Percentiles rank a stretch among this genome's conserved stretches.
These are phyloP conservation scores for Bovichtus diacanthus DNA, from an alignment of 2,797 vertebrate genomes.

Conservation along the genomic window DNA sequence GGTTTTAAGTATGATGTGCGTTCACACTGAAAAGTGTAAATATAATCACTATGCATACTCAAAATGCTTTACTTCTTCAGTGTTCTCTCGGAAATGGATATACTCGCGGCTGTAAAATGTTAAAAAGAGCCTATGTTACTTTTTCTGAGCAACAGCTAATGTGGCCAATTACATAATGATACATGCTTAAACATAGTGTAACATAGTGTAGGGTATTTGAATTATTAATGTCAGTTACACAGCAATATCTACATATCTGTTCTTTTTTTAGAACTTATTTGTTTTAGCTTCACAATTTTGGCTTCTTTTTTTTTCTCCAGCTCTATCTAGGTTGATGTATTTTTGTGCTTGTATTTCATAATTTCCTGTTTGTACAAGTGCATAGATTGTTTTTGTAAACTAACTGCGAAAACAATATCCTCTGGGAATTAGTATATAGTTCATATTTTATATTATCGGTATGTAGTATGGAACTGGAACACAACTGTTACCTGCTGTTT, in stretches of 20 bases:
- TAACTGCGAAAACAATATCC: background rate
- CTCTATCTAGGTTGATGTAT: background rate
- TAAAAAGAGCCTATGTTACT: too few species aligned
- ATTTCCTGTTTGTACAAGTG: background rate
- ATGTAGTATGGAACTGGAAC: background rate
- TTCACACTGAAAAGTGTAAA: background rate
- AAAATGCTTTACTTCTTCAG: background rate
- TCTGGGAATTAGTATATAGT: background rate
- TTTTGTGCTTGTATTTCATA: background rate
- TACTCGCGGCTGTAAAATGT: too few species aligned
- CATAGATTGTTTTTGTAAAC: background rate
- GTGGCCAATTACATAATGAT: background rate
- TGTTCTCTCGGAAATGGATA: background rate
- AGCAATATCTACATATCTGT: too few species aligned
- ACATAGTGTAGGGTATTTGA: too few species aligned
- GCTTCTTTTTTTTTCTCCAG: too few species aligned
- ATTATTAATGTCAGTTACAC: too few species aligned
- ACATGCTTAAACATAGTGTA: background rate
- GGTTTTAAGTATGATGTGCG: background rate
- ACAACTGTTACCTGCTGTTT: constrained; percentile 4
- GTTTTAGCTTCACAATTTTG: background rate
- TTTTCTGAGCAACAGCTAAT: too few species aligned
- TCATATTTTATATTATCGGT: background rate
- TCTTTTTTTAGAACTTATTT: too few species aligned
- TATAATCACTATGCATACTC: background rate